These are phyloP conservation scores for Galerucella calmariensis DNA, from an alignment of 2,888 invertebrate species.

Conservation along the genomic window DNA sequence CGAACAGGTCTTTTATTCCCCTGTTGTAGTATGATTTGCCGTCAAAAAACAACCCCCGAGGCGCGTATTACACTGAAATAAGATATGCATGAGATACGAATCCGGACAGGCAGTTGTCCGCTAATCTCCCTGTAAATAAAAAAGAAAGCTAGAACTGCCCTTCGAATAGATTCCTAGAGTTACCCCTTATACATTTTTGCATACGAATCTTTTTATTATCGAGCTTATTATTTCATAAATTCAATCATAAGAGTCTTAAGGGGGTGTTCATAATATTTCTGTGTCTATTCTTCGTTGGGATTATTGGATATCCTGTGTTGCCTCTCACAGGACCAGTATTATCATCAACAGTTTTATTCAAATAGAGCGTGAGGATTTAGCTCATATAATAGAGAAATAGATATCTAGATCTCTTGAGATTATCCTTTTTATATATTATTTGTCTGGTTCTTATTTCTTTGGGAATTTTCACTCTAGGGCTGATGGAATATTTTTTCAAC, in stretches of 20 bases:
- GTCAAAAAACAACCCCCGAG: slow-evolving; percentile 36
- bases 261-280: slow-evolving; percentile 22
- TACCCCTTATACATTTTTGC: slow-evolving; percentile 38
- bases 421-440: slow-evolving; percentile 30
- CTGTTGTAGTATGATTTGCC: slow-evolving; percentile 10
- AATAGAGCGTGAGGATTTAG: slow-evolving; percentile 22
- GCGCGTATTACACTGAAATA: slow-evolving; percentile 46
- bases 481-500: not conserved
- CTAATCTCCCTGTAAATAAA: slow-evolving; percentile 39
- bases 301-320: slow-evolving; percentile 23
- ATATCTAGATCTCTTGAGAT: slow-evolving; percentile 26
- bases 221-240: slow-evolving; percentile 47
- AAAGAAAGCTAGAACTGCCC: slow-evolving; percentile 33
- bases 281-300: slow-evolving; percentile 17
- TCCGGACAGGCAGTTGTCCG: slow-evolving; percentile 37
- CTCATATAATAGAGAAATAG: slow-evolving; percentile 13
- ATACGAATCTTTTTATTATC: slow-evolving; percentile 39
- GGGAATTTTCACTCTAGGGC: not conserved
- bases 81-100: slow-evolving; percentile 48
- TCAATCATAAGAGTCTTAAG: slow-evolving; percentile 40
- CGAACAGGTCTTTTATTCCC: slow-evolving; percentile 24
- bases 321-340: slow-evolving; percentile 13
- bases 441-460: not conserved
- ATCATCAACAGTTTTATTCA: slow-evolving; percentile 28
- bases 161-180: slow-evolving; percentile 24